phyloP scores from a whole-genome alignment of 2,888 invertebrate species.

The Tetrapedia diversipes region DNA sequence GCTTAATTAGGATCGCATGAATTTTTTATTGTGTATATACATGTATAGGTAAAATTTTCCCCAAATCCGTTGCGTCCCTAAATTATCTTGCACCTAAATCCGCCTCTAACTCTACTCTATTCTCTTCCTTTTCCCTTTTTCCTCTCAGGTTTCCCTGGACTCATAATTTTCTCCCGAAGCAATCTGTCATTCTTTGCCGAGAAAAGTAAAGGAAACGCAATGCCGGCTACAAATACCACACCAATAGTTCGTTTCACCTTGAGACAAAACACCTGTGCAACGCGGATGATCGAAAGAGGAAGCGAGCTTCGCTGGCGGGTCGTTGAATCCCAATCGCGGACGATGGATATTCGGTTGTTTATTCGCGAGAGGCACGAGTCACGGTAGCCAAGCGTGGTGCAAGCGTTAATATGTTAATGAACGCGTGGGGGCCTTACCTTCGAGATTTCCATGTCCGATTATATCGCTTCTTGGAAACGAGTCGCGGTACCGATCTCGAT shows the following conservation, averaged over 20 bases:
- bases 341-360: constrained; percentile 24
- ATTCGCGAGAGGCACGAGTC: background rate
- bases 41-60: too few relatives aligned
- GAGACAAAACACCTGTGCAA: background rate
- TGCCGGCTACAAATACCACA: too few relatives aligned
- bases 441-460: constrained; percentile 70
- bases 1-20: too few relatives aligned
- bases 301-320: background rate
- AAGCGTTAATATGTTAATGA: constrained; percentile 74
- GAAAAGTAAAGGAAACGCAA: too few relatives aligned
- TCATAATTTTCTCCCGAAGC: background rate
- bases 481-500: constrained; percentile 53
- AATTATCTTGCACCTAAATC: background rate
- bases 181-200: background rate
- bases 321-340: constrained; percentile 35
- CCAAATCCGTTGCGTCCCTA: too few relatives aligned
- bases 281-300: background rate
- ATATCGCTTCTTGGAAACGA: constrained; percentile 69
- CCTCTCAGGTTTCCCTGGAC: too few relatives aligned
- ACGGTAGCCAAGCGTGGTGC: constrained; percentile 38
- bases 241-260: background rate
- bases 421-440: constrained; percentile 68
- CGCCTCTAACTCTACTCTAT: background rate
- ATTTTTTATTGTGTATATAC: too few relatives aligned
- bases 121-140: background rate